These are phyloP conservation scores for Teleiodes luculella DNA, from an alignment of 2,888 invertebrate species.

Conservation along the genomic window DNA sequence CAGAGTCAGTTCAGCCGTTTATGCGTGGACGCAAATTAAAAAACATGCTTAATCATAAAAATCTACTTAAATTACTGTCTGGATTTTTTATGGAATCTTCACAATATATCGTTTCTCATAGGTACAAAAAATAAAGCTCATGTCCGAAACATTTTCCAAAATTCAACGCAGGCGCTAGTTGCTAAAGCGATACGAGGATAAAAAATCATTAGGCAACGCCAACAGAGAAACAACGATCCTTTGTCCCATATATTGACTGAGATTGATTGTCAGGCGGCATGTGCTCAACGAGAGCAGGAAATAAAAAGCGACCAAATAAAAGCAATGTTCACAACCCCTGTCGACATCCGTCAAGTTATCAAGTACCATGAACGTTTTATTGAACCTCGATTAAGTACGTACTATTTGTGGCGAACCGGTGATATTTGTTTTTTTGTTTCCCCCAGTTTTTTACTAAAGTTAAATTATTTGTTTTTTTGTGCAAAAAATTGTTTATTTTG, in stretches of 20 bases:
- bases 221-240: conserved; percentile 4
- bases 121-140: too few species aligned
- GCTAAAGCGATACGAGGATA: neutral
- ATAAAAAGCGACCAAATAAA: neutral
- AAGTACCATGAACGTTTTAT: neutral
- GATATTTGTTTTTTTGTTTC: neutral
- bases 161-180: too few species aligned
- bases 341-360: neutral
- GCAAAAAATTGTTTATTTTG: too few species aligned
- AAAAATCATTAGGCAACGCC: neutral
- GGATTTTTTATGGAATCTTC: too few species aligned
- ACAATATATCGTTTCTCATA: too few species aligned
- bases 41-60: too few species aligned
- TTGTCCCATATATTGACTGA: conserved; percentile 6
- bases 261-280: conserved; percentile 4
- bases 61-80: too few species aligned
- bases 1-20: too few species aligned
- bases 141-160: too few species aligned
- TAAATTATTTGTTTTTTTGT: too few species aligned
- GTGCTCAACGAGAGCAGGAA: neutral
- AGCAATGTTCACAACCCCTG: neutral
- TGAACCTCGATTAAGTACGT: neutral
- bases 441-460: neutral
- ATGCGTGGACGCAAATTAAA: too few species aligned
- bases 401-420: neutral